Base-by-base conservation (phyloP, 2,113 vertebrate species). In the Chamaea fasciata region DNA sequence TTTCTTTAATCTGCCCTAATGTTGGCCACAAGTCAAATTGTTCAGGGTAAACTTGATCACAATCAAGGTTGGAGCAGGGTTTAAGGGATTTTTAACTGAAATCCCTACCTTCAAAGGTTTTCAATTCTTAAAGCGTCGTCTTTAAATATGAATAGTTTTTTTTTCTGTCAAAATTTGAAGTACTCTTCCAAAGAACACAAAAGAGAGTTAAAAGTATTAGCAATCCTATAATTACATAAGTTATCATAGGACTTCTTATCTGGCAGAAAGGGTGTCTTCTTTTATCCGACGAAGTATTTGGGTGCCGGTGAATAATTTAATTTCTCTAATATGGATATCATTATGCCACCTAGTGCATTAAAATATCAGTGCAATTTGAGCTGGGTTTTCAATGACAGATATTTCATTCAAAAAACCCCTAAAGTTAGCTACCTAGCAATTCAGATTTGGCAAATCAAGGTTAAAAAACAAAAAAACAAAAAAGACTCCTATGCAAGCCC, bases 331-430 rank as follows among this genome's bases (percentile, higher is more conserved):
- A 37, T 80, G 60, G 73, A 76, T 84, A 92, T 94, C 31, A 65
- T 87, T 89, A 89, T 94, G 92, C 83, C 92, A 92, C 64, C 83
- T 92, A 96, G 92, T 93, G 91, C 59, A 78, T 86, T 83, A 83
- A 85, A 94, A 44, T 42, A 74, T 56, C 52, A 68, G 24, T 94
- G 52, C 94, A 91, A 70, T 87, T 90, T 55, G 59, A 86, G 86
- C 21, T 80, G 84, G 31, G 27, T 63, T 90, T 83, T 82, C 64
- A 87, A 50, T 53, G 60, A 35, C 42, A 88, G 70, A 69, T 55
- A 44, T 15, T 14, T 89, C 4, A 44, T 71, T 78, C 6, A 2
- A 55, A 79, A 50, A 50, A 50, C 7, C 2, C 19, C 2, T 24
- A 63, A n/a, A 18, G 14, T 79, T 94, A 75, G 23, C 16, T 21